Conservation (phyloP, 37 sponge, comb jelly and placozoan genomes). For the Amphimedon queenslandica region DNA sequence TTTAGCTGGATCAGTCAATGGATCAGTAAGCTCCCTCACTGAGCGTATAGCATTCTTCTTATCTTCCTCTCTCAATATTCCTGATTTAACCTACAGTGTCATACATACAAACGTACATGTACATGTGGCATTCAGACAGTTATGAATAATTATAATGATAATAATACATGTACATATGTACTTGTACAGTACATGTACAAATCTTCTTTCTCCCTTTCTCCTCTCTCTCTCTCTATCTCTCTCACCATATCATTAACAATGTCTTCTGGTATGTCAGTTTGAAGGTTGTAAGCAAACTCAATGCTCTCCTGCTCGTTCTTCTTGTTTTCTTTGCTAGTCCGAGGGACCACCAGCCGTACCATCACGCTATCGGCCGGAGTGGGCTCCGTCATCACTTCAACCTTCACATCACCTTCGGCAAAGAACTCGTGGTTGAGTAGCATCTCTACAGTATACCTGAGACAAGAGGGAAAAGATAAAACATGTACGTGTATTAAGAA, state of each 20-base stretch:
- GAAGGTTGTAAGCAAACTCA: conserved; percentile 68
- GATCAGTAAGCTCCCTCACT: conserved; percentile 30
- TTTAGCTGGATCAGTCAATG: conserved; percentile 16
- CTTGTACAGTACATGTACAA: background rate
- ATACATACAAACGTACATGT: background rate
- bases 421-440: conserved; percentile 88
- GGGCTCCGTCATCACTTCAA: conserved; percentile 49
- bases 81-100: conserved; percentile 30
- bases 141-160: background rate
- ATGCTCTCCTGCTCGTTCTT: conserved; percentile 45
- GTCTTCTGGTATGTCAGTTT: conserved; percentile 61
- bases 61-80: conserved; percentile 17
- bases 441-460: conserved; percentile 71
- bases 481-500: background rate
- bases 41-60: conserved; percentile 20
- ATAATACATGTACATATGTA: background rate
- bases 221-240: too few relatives aligned
- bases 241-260: conserved; percentile 84
- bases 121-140: background rate
- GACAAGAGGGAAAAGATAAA: background rate
- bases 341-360: conserved; percentile 44
- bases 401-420: conserved; percentile 58
- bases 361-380: conserved; percentile 4
- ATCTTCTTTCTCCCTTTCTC: too few relatives aligned
- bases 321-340: conserved; percentile 38